Conservation (phyloP, 2,797 vertebrate species). For the Mustela erminea region DNA sequence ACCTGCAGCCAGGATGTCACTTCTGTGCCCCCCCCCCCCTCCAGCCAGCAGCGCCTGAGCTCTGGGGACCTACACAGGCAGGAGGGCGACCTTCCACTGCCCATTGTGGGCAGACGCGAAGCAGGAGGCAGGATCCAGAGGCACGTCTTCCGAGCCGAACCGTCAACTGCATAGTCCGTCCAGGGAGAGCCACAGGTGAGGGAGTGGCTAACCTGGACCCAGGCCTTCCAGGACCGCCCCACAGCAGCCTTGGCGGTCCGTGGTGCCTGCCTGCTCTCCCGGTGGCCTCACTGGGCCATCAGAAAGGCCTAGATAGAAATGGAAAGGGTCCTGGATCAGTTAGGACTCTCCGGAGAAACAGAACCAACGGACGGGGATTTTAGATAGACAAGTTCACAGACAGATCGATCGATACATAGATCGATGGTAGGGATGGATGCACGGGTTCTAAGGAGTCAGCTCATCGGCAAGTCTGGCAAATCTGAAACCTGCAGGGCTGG, state of each 20-base stretch:
- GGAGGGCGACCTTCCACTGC: not conserved
- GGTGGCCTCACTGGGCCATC: not conserved
- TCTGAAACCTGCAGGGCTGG: not conserved
- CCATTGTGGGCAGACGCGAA: not conserved
- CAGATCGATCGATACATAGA: fast-evolving
- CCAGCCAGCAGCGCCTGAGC: not conserved
- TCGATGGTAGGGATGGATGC: not conserved
- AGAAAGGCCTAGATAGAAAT: not conserved
- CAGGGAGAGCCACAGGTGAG: not conserved
- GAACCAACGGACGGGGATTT: not conserved
- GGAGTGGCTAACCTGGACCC: not conserved
- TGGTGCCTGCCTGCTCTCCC: not conserved
- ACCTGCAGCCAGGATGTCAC: not conserved
- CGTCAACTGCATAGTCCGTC: not conserved
- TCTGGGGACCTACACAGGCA: fast-evolving
- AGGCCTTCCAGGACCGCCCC: not conserved
- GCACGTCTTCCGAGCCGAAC: not conserved
- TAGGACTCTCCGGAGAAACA: not conserved
- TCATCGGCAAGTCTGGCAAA: not conserved
- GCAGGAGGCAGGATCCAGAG: not conserved
- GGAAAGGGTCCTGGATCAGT: not conserved
- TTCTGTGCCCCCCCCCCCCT: not conserved
- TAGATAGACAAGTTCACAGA: not conserved
- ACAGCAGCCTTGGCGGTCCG: no score
- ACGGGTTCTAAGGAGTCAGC: not conserved